Evolutionary conservation across 2,113 vertebrate species (phyloP), one percentile per base, ranked within the genome.

Genomic region (Oryzias javanicus): DNA sequence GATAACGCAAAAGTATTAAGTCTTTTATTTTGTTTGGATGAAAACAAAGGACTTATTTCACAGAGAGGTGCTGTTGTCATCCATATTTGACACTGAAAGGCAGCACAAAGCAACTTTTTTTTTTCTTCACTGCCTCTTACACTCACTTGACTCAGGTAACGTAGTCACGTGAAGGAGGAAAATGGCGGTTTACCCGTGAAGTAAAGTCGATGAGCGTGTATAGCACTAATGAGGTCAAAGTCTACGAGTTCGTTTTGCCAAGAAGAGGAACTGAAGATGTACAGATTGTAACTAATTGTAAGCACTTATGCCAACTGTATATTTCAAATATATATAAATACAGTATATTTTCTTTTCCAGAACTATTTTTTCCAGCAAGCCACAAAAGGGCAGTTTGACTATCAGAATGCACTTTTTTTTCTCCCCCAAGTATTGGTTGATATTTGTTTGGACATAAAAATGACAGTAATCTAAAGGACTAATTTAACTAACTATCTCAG

Each of bases 161-260:
- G 66, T 74, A 60, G 70, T 71, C 64, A 74, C 56, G 50, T 72
- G 70, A 56, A 73, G 57, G 48, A 75, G 70, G 66, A 50, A 67
- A 59, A 17, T 53, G 16, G 63, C 68, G 60, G 10, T 67, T 71
- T 57, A 48, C 42, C 57, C 46, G 78, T 20, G 29, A 58, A 59
- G 47, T 61, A 17, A 46, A 55, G 50, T 48, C 27, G 52, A 67
- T 64, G 29, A 67, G 65, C 49, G 45, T 49, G 56, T 47, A 17
- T 49, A n/a, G 54, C 7, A 3, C 64, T 49, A 44, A 64, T 75
- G 69, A 83, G 80, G 81, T 89, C 79, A 76, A 78, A 64, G 72
- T 83, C 79, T 66, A 79, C 70, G 81, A 87, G 87, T 89, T 88
- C 81, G 67, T 86, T 80, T 85, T 91, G 88, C 88, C 89, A 90